Base-by-base conservation (phyloP, 2,797 vertebrate genomes). In the Amblyraja radiata region DNA sequence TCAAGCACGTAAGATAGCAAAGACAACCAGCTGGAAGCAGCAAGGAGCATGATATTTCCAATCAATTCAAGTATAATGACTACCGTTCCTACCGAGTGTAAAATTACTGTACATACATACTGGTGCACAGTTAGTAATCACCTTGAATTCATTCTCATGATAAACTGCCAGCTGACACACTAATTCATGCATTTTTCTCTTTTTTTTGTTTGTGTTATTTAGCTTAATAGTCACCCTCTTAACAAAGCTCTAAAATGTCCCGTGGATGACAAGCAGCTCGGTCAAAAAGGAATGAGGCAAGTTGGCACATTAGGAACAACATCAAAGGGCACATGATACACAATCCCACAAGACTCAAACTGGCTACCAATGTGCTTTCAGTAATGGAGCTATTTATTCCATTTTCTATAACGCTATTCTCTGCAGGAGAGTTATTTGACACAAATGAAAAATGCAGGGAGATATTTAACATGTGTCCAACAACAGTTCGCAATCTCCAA, bases 391-490 rank as follows among this genome's bases (percentile, higher is more conserved):
- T 21, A 88, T 65, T 88, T n/a, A 88, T 88, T 88, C 84, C 68
- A 46, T 8, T 6, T 63, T n/a, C 84, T 88, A 21, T 10, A 88
- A 10, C n/a, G 32, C 68, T 28, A 61, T 13, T 68, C 28, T 16
- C 63, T 88, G 61, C 84, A 88, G 84, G n/a, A 68, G 16, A 88
- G 61, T 36, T 65, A 21, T 68, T 68, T 88, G n/a, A 68, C n/a
- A 68, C 2, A 36, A 63, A n/a, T 88, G 61, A 65, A 65, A 88
- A 88, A 88, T 88, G 16, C 14, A 88, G n/a, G 36, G 63, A 68
- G 13, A 36, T 88, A 88, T 2, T 88, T 88, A 68, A 88, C 84
- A 88, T 32, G n/a, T 88, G 61, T 88, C 63, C 36, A 88, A 88
- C n/a, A 65, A 68, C n/a, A 88, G 23, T 88, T 88, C 3, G 61